Conservation (phyloP, 2,888 invertebrate genomes). For the Heterodera filipjevi region DNA sequence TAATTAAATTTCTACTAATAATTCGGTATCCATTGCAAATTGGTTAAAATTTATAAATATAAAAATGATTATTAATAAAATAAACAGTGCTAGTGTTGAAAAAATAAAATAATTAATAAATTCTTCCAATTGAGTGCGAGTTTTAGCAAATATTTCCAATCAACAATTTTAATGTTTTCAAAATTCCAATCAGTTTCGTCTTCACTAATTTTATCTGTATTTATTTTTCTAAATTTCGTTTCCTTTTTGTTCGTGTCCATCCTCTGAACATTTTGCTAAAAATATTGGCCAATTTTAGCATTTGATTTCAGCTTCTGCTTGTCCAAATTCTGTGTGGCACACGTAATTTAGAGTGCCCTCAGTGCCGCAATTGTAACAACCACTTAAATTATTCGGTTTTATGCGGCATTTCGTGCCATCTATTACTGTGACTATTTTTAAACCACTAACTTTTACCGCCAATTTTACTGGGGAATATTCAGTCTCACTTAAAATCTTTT, state of each 20-base stretch:
- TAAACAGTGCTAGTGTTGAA: no score
- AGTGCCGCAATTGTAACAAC: slow-evolving; percentile 3
- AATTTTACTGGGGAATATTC: slow-evolving; percentile 3
- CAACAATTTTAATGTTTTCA: no score
- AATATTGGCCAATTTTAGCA: background rate
- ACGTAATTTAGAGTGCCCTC: background rate
- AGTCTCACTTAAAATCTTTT: slow-evolving; percentile 3
- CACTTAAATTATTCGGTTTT: background rate
- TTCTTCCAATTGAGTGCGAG: no score
- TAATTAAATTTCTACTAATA: no score
- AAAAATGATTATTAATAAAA: no score
- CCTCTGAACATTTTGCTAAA: background rate
- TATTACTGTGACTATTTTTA: background rate
- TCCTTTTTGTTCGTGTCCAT: background rate
- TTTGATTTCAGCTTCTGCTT: background rate
- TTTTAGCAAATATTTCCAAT: no score
- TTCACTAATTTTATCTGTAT: no score
- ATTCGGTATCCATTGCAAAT: no score
- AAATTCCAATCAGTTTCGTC: no score
- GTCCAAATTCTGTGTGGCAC: background rate
- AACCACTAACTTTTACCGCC: background rate
- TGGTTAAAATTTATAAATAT: no score
- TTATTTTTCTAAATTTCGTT: no score
- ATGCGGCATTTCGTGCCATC: slow-evolving; percentile 13
- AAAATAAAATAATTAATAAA: no score